These are phyloP conservation scores for Buphagus erythrorhynchus DNA, from an alignment of 2,797 vertebrate species.

Conservation along the genomic window DNA sequence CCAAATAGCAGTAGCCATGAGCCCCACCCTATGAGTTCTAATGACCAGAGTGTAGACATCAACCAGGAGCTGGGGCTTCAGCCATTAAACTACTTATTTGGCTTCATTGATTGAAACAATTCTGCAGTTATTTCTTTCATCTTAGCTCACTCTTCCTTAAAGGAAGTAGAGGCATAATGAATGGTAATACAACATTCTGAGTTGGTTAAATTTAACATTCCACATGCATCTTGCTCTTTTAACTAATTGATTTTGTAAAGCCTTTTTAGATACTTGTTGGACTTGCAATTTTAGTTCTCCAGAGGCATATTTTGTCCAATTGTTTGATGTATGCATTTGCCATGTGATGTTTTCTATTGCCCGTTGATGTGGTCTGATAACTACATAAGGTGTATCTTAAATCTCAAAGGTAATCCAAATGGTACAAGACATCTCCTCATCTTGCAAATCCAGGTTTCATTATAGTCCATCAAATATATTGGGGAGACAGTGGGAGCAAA, in stretches of 20 bases:
- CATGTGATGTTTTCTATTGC: no score
- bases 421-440: background rate
- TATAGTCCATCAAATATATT: background rate
- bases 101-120: background rate
- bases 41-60: no score
- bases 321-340: background rate
- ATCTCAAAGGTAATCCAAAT: background rate
- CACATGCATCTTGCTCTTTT: background rate
- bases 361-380: background rate
- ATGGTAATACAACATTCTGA: no score
- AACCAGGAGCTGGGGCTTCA: background rate
- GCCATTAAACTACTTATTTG: background rate
- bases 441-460: background rate
- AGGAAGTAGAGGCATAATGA: background rate
- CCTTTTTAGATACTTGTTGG: background rate
- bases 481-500: accelerated
- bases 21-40: background rate
- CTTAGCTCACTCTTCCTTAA: accelerated
- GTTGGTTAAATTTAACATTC: no score
- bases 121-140: background rate
- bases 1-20: background rate
- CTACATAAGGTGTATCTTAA: background rate
- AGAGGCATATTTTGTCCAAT: background rate
- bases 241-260: background rate
- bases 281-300: background rate